A percentile compares a stretch with the other conserved stretches of the same genome.
Conservation (phyloP, 2,113 vertebrate genomes). For the Dipodomys spectabilis region DNA sequence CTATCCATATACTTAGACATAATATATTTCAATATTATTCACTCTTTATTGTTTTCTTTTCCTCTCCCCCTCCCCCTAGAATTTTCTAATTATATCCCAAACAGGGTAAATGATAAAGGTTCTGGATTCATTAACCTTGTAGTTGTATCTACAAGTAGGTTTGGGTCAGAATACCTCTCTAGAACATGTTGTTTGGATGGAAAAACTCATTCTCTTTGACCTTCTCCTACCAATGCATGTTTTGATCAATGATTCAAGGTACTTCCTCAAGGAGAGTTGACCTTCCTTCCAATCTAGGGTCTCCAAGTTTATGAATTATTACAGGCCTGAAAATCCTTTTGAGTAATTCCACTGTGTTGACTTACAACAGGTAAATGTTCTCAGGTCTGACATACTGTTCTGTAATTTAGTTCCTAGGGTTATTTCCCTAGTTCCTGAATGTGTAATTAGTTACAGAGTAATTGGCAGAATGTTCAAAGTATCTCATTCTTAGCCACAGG, state of each 20-base stretch:
- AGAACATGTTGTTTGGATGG: too few relatives aligned
- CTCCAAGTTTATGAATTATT: background rate
- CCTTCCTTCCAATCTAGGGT: background rate
- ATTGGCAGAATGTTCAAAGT: background rate
- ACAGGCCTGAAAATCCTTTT: background rate
- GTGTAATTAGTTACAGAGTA: background rate
- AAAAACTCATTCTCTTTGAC: too few relatives aligned
- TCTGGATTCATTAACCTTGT: too few relatives aligned
- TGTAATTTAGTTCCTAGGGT: background rate
- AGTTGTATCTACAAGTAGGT: too few relatives aligned
- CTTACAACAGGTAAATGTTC: background rate
- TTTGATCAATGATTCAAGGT: background rate
- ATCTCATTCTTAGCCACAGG: background rate
- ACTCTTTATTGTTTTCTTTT: too few relatives aligned
- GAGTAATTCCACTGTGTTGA: background rate
- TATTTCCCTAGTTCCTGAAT: background rate
- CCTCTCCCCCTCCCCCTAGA: too few relatives aligned
- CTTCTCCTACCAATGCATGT: background rate
- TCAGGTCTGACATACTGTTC: background rate
- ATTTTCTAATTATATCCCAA: too few relatives aligned
- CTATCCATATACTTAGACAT: too few relatives aligned
- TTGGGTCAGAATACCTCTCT: too few relatives aligned
- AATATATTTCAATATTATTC: too few relatives aligned
- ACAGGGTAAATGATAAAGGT: too few relatives aligned
- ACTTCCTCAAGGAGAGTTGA: background rate